These are phyloP conservation scores for Heliconius aoede DNA, from an alignment of 2,888 invertebrate species.

Conservation along the genomic window DNA sequence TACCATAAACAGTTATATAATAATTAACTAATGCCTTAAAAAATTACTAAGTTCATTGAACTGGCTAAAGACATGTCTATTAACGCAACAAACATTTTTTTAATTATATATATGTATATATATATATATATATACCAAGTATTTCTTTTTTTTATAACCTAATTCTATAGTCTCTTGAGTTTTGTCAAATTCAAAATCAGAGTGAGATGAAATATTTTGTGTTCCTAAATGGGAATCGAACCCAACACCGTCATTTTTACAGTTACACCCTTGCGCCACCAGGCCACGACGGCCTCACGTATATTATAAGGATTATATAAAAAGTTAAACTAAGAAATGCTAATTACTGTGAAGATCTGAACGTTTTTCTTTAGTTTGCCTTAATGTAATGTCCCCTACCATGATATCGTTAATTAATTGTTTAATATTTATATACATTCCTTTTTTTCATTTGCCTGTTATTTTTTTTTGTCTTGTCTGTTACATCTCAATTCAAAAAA, in stretches of 20 bases:
- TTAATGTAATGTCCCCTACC: neutral
- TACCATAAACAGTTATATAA: neutral
- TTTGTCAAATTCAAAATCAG: too few species aligned
- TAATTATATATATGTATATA: neutral
- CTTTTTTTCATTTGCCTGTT: too few species aligned
- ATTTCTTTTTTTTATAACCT: too few species aligned
- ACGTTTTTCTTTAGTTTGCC: conserved; percentile 1
- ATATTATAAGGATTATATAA: too few species aligned
- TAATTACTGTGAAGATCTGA: conserved; percentile 1
- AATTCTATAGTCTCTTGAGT: too few species aligned
- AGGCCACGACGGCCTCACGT: too few species aligned
- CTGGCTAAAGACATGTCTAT: neutral
- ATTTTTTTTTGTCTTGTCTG: too few species aligned
- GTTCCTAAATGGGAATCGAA: too few species aligned
- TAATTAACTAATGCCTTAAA: conserved; percentile 8
- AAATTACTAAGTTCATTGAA: conserved; percentile 11
- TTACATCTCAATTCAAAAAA: too few species aligned
- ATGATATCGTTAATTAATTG: neutral
- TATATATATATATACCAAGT: neutral
- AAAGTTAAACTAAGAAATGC: conserved; percentile 1
- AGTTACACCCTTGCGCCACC: too few species aligned
- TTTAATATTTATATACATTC: neutral
- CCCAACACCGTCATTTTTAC: too few species aligned
- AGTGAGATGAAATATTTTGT: too few species aligned
- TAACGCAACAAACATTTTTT: neutral